phyloP scores from a whole-genome alignment of 2,113 vertebrate species.

The Chaenogobius annularis region DNA sequence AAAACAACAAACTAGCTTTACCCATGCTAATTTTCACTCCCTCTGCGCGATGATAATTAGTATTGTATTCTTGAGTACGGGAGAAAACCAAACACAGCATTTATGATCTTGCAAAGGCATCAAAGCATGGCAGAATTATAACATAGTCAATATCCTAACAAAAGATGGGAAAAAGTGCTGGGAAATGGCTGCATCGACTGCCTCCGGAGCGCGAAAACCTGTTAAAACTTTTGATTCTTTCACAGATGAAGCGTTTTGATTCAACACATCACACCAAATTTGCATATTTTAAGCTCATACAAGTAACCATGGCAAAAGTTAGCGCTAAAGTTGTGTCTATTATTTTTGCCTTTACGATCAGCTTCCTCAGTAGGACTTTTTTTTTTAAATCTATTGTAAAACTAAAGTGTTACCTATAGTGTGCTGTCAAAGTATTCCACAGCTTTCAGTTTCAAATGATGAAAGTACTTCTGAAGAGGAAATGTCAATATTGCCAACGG shows the following conservation, averaged over 20 bases:
- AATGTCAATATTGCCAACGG: no score
- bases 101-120: neutral
- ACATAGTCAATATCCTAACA: neutral
- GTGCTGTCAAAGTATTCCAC: no score
- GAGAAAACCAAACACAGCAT: neutral
- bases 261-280: neutral
- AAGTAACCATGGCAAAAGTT: neutral
- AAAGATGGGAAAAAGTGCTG: constrained; percentile 1
- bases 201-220: neutral
- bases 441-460: no score
- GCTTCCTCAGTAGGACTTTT: no score
- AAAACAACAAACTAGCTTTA: neutral
- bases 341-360: no score
- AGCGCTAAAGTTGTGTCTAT: neutral
- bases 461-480: no score
- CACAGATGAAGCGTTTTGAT: neutral
- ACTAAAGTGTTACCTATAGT: no score
- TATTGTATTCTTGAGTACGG: constrained; percentile 1
- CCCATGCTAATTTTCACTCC: constrained; percentile 1
- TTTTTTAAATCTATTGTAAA: no score
- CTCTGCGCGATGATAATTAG: constrained; percentile 1
- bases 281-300: neutral
- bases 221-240: neutral
- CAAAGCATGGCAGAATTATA: neutral
- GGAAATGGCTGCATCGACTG: constrained; percentile 1